Evolutionary conservation across 2,888 invertebrate species (phyloP).

Genomic region (Phengaris alcon): DNA sequence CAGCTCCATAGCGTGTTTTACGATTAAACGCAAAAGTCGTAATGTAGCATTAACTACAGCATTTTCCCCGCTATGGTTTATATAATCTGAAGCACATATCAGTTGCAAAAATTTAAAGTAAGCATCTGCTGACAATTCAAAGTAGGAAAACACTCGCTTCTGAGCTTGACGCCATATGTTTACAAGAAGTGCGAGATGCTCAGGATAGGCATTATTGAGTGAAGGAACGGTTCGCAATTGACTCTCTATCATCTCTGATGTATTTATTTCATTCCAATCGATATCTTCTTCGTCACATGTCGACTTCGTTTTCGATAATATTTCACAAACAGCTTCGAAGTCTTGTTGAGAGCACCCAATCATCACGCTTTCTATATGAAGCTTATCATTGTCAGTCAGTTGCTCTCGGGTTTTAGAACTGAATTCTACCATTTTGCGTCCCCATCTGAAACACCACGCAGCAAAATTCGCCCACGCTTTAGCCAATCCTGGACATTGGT

Average conservation of each 20-base stretch:
- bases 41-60: conserved; percentile 93
- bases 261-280: conserved; percentile 85
- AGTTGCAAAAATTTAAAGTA: conserved; percentile 93
- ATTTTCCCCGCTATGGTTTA: conserved; percentile 82
- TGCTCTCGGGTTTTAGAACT: conserved; percentile 82
- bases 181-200: conserved; percentile 83
- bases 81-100: conserved; percentile 76
- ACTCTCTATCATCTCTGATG: conserved; percentile 87
- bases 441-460: conserved; percentile 97
- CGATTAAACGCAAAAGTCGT: conserved; percentile 91
- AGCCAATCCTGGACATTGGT: conserved; percentile 88
- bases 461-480: conserved; percentile 94
- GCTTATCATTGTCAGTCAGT: conserved; percentile 82
- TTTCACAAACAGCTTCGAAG: conserved; percentile 81
- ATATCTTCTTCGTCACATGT: conserved; percentile 87
- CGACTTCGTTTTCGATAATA: conserved; percentile 83
- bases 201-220: conserved; percentile 79
- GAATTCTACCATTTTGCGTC: conserved; percentile 88
- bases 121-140: conserved; percentile 91
- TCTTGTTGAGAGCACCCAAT: conserved; percentile 79
- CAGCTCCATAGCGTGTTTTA: conserved; percentile 94
- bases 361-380: conserved; percentile 81
- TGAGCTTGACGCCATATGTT: conserved; percentile 93
- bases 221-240: conserved; percentile 83
- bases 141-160: conserved; percentile 91